Evolutionary conservation across 2,113 vertebrate genomes (phyloP), one percentile per base, ranked within the genome.

Genomic region (Mola mola): DNA sequence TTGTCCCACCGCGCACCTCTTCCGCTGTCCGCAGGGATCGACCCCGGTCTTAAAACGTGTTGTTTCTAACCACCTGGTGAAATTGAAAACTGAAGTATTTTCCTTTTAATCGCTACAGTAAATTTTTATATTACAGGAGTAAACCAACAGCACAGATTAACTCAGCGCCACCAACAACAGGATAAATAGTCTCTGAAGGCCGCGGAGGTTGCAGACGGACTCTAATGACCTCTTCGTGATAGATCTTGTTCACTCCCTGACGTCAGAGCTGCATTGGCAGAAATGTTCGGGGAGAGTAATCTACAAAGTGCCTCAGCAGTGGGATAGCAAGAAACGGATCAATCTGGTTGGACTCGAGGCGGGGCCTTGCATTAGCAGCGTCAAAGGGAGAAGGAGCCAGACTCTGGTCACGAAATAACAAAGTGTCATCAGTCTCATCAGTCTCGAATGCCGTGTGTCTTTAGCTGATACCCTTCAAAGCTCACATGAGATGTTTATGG

Each of bases 151-250:
- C 12, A 21, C 2, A 22, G 24, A 42, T 46, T n/a, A 52, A 33
- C 8, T 46, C 33, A 28, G 16, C 0, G 49, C 11, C 17, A 37
- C 21, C 15, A 29, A 21, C 28, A 8, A 16, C 9, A 31, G 24
- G 28, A 49, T 19, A 10, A 48, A 69, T 75, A 0, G 1, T 50
- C 50, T 50, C 47, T 46, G 3, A 63, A 17, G 0, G 19, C 49
- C 55, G 22, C 2, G 7, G 52, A 47, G 37, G 51, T 38, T 43
- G 41, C 56, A 59, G 20, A 31, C 20, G 12, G 53, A 21, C 63
- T 42, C 46, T 61, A 75, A 72, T 52, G 55, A 60, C 66, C 65
- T 73, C 55, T 78, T 44, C 36, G 42, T 72, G 53, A 84, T 75
- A 19, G 40, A 82, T 76, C 25, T 58, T 66, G 69, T 75, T 84